These are phyloP conservation scores for Drosophila tropicalis DNA, from an alignment of 1,140 invertebrate genomes.

Conservation along the genomic window DNA sequence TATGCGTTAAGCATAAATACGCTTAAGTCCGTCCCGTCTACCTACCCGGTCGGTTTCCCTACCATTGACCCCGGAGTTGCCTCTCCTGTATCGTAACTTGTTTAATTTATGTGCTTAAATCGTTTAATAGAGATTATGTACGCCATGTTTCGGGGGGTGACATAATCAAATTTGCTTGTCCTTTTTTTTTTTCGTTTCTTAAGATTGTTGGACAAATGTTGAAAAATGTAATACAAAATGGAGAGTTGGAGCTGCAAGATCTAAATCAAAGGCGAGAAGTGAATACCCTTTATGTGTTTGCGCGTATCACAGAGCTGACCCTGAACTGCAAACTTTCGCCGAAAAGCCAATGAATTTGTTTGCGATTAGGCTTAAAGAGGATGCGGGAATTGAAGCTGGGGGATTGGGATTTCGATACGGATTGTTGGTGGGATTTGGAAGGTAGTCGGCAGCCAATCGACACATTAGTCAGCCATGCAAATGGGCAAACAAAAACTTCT, in stretches of 20 bases:
- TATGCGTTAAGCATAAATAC: conserved; percentile 73
- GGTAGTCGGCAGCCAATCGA: conserved; percentile 55
- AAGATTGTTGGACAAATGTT: conserved; percentile 50
- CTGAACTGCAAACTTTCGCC: conserved; percentile 46
- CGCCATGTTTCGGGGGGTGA: conserved; percentile 62
- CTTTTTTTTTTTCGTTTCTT: conserved; percentile 46
- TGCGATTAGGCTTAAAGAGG: conserved; percentile 56
- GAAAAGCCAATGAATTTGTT: conserved; percentile 64
- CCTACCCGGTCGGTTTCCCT: background rate
- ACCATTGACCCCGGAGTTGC: no score
- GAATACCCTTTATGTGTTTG: conserved; percentile 3
- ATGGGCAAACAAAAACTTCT: conserved; percentile 44
- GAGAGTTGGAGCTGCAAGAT: background rate
- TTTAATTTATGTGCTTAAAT: conserved; percentile 77
- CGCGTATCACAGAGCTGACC: background rate
- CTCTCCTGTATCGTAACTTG: conserved; percentile 50
- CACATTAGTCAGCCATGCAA: conserved; percentile 51
- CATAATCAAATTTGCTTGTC: conserved; percentile 65
- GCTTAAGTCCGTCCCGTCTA: conserved; percentile 49
- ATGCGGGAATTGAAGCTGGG: background rate
- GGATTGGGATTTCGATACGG: background rate
- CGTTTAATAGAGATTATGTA: conserved; percentile 78
- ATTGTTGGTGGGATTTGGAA: background rate
- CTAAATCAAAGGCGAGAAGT: conserved; percentile 4
- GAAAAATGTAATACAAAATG: conserved; percentile 35